Conservation (phyloP, 2,113 vertebrate genomes). For the Perca flavescens region DNA sequence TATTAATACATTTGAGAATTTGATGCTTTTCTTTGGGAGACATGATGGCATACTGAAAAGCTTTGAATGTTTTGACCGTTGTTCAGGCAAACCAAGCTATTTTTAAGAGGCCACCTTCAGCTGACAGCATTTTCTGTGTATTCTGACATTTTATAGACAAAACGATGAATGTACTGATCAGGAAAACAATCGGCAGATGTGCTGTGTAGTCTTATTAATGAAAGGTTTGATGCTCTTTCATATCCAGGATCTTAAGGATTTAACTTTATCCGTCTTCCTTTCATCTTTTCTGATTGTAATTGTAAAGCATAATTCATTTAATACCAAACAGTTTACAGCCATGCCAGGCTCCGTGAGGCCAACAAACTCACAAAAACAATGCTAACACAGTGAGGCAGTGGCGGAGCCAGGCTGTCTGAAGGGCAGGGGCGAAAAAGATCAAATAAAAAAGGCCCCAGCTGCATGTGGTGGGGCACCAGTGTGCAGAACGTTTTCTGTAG, state of each 20-base stretch:
- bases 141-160: too few relatives aligned
- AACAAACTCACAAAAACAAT: background rate
- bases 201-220: background rate
- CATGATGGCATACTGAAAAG: background rate
- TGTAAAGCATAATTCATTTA: background rate
- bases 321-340: background rate
- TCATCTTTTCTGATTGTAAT: background rate
- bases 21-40: background rate
- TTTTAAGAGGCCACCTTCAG: background rate
- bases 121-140: too few relatives aligned
- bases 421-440: too few relatives aligned
- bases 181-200: background rate
- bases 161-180: background rate
- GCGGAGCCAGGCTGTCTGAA: too few relatives aligned
- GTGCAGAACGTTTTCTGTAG: too few relatives aligned
- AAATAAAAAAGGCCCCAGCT: too few relatives aligned
- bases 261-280: background rate
- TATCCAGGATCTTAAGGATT: background rate
- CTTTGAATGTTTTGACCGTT: background rate
- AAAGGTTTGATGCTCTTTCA: background rate
- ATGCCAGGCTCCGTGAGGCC: background rate
- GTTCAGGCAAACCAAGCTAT: too few relatives aligned
- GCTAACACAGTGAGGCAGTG: background rate
- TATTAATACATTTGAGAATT: background rate
- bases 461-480: too few relatives aligned